Conservation (phyloP, 2,888 invertebrate genomes). For the Cactoblastis cactorum region DNA sequence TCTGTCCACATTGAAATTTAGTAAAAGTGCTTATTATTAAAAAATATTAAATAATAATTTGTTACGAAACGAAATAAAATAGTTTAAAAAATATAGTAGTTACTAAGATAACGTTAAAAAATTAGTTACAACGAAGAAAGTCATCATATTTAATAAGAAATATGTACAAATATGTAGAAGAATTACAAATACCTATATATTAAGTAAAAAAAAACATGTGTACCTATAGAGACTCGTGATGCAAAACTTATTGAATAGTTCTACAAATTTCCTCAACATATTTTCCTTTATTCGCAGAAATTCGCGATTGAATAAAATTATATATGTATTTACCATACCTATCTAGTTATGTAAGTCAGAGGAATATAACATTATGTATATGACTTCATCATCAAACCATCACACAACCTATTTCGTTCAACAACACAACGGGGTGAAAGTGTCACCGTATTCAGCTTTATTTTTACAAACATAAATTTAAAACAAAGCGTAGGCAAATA, state of each 20-base stretch:
- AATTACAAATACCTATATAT: too few species aligned
- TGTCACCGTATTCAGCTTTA: conserved; percentile 16
- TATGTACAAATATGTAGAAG: too few species aligned
- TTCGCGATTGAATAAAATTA: not conserved
- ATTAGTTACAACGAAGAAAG: too few species aligned
- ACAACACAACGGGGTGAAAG: not conserved
- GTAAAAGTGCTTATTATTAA: too few species aligned
- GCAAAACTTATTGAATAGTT: not conserved
- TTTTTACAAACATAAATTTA: conserved; percentile 28
- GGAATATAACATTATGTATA: not conserved
- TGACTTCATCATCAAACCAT: not conserved
- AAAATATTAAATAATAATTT: too few species aligned
- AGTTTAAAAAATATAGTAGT: too few species aligned
- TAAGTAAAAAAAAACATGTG: too few species aligned
- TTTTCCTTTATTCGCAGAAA: not conserved
- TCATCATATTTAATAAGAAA: too few species aligned
- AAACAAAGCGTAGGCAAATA: conserved; percentile 37
- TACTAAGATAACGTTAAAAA: too few species aligned
- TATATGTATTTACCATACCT: not conserved
- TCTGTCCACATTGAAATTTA: too few species aligned
- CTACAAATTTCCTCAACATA: not conserved
- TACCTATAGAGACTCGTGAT: too few species aligned
- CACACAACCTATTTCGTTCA: not conserved
- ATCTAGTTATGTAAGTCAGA: not conserved
- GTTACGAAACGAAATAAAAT: too few species aligned